Base-by-base conservation (phyloP, 2,113 vertebrate genomes). In the Craseonycteris thonglongyai region DNA sequence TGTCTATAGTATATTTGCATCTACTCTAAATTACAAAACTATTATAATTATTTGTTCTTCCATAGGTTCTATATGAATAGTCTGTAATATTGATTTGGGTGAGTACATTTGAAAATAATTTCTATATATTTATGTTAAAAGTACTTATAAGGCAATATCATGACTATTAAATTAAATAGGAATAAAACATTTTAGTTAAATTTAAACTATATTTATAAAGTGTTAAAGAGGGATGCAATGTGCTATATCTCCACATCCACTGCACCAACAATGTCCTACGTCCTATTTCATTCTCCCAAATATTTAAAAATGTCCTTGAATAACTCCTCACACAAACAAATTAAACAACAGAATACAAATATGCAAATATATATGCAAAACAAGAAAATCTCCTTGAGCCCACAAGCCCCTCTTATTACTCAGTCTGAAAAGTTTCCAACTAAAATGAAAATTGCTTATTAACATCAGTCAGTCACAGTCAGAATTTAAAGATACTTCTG, bases 151-250 rank as follows among this genome's bases (percentile, higher is more conserved):
- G 2, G 18, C 4, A 89, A 45, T 35, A 80, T 75, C 1, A 68
- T 75, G 2, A 30, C 75, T 66, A 69, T 69, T 72, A 90, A 78
- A 76, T 54, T 72, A 80, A 72, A 61, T 33, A 63, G 1, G 1
- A 65, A 82, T 69, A 38, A 47, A 45, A 83, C 1, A 35, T 33
- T 71, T 51, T 40, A 91, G 56, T 54, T 10, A 85, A 85, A 42
- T n/a, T 72, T 2, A 68, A 49, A 47, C 7, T 81, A 35, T 35
- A 66, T 6, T 30, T 68, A 33, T 51, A 13, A 63, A 93, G 35
- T 22, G 8, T 78, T 65, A 7, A 26, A 45, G 0, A 4, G 14
- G 1, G 38, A 0, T 28, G 10, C 7, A 71, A 1, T 65, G 3
- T 45, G 35, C 16, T 78, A 21, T 85, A 4, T 79, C 26, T 59